Conservation (phyloP, 2,888 invertebrate species). For the Cyclophora albipunctata region DNA sequence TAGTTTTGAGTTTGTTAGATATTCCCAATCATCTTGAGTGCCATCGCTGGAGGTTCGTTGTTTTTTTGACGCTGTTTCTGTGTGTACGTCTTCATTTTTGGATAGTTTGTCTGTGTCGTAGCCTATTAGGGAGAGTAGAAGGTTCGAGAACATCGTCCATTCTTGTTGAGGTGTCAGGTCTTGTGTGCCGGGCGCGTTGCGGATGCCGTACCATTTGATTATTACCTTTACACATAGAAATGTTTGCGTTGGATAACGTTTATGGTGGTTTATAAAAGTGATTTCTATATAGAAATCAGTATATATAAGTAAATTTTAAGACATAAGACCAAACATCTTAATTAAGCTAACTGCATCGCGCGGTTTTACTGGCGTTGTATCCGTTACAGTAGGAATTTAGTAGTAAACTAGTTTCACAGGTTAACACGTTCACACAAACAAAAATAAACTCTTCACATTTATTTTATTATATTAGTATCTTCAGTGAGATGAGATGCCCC, state of each 20-base stretch:
- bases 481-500: too few species aligned
- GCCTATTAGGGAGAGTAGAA: constrained; percentile 78
- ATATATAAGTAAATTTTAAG: too few species aligned
- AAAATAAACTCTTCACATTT: too few species aligned
- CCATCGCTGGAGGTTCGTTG: constrained; percentile 86
- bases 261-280: too few species aligned
- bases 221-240: constrained; percentile 58
- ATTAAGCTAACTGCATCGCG: too few species aligned
- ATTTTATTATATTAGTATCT: too few species aligned
- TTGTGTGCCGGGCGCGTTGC: constrained; percentile 90
- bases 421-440: too few species aligned
- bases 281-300: background rate
- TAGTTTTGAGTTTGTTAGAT: constrained; percentile 75
- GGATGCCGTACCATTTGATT: constrained; percentile 89
- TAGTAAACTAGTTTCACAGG: too few species aligned
- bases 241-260: too few species aligned
- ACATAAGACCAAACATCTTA: too few species aligned
- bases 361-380: too few species aligned
- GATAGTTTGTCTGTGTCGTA: constrained; percentile 80
- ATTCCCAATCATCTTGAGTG: constrained; percentile 88
- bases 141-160: constrained; percentile 83
- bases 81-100: constrained; percentile 52
- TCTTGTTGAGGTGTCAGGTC: constrained; percentile 85
- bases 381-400: too few species aligned
- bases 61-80: constrained; percentile 78